A percentile compares a stretch with the other conserved stretches of the same genome.
These are phyloP conservation scores for Sorex maritimensis DNA, from an alignment of 2,797 vertebrate genomes.

Conservation along the genomic window DNA sequence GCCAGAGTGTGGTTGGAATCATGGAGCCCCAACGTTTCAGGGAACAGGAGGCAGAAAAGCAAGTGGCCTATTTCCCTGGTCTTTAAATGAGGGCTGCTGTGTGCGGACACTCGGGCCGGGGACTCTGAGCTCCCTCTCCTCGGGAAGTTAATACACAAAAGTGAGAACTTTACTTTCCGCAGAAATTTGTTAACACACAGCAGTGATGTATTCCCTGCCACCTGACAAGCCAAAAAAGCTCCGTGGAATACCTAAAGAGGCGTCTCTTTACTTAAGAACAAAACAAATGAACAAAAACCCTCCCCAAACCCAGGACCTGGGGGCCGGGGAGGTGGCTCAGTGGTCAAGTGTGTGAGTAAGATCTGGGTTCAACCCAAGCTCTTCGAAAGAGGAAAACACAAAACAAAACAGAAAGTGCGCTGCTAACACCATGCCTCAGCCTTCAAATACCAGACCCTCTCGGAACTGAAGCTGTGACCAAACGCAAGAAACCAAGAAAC, in stretches of 20 bases:
- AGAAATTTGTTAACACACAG: not conserved
- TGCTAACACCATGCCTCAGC: not conserved
- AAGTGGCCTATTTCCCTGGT: too few species aligned
- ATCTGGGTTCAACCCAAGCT: too few species aligned
- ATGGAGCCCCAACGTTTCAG: not conserved
- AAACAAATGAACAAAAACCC: not conserved
- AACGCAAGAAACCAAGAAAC: constrained; percentile 9
- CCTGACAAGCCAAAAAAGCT: not conserved
- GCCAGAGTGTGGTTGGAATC: constrained; percentile 6
- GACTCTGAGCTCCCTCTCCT: too few species aligned
- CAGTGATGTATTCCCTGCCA: not conserved
- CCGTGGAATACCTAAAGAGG: not conserved
- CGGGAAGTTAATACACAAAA: too few species aligned
- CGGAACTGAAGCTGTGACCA: not conserved
- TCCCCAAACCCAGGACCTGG: not conserved
- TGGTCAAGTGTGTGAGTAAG: too few species aligned
- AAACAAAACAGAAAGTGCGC: not conserved
- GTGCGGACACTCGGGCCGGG: too few species aligned
- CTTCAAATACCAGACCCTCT: constrained; percentile 24
- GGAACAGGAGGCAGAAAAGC: too few species aligned
- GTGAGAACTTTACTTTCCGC: not conserved
- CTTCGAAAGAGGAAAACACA: too few species aligned
- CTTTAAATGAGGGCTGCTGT: too few species aligned
- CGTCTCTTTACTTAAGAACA: constrained; percentile 15
- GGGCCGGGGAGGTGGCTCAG: too few species aligned